Percentiles rank a stretch among this genome's conserved stretches.
Conservation (phyloP, 2,888 invertebrate genomes). For the Julus scanicus region DNA sequence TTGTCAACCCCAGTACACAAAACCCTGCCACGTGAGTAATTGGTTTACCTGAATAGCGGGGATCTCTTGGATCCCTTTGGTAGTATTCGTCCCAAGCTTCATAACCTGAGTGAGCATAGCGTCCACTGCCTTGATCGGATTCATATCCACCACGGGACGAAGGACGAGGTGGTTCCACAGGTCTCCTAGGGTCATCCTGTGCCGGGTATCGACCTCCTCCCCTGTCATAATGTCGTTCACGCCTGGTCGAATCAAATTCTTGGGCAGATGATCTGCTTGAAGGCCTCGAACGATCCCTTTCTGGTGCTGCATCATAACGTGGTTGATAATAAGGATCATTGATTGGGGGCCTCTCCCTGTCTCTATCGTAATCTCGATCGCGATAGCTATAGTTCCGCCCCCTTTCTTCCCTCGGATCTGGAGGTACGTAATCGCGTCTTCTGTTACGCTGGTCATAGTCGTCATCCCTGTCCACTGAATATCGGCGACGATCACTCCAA, state of each 20-base stretch:
- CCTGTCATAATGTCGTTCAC: conserved; percentile 54
- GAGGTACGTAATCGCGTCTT: conserved; percentile 64
- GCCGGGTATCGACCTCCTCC: conserved; percentile 55
- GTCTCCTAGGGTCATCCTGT: conserved; percentile 25
- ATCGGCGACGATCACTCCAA: conserved; percentile 37
- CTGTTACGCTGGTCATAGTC: conserved; percentile 57
- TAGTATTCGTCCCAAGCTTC: conserved; percentile 54
- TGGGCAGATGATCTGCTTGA: conserved; percentile 58
- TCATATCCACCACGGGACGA: conserved; percentile 59
- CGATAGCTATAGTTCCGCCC: neutral
- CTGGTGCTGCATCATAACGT: conserved; percentile 36
- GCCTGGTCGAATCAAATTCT: conserved; percentile 56
- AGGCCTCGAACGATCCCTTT: conserved; percentile 60
- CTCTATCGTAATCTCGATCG: conserved; percentile 59
- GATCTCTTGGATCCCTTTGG: conserved; percentile 58
- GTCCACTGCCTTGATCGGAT: conserved; percentile 57
- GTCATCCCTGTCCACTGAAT: conserved; percentile 41
- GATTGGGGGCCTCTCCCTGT: conserved; percentile 61
- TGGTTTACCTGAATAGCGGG: conserved; percentile 54
- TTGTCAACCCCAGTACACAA: neutral
- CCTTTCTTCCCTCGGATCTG: conserved; percentile 52
- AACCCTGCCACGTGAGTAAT: neutral
- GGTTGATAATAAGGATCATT: conserved; percentile 57
- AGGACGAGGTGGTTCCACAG: conserved; percentile 56
- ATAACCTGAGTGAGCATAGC: conserved; percentile 1